Conservation (phyloP, 1,140 invertebrate species). For the Cephus cinctus region DNA sequence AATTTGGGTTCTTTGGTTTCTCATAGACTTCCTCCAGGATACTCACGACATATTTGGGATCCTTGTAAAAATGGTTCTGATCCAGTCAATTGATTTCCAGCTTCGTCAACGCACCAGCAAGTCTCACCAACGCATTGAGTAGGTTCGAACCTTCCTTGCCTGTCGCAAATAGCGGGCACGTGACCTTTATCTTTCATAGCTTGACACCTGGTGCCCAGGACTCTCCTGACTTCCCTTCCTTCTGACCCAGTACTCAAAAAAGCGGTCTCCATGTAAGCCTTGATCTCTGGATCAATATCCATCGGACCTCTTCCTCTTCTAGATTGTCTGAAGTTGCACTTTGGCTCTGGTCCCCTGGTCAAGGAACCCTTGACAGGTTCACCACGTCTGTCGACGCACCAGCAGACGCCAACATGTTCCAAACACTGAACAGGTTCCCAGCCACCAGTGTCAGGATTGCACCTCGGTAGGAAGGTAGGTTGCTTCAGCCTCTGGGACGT, state of each 20-base stretch:
- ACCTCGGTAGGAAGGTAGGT: slow-evolving; percentile 68
- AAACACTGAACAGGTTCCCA: slow-evolving; percentile 83
- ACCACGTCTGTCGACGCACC: slow-evolving; percentile 80
- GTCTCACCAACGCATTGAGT: slow-evolving; percentile 71
- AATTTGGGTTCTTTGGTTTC: background rate
- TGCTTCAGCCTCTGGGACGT: slow-evolving; percentile 68
- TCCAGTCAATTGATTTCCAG: slow-evolving; percentile 72
- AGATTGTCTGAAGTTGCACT: slow-evolving; percentile 75
- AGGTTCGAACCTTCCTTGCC: slow-evolving; percentile 68
- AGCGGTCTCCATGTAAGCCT: slow-evolving; percentile 39
- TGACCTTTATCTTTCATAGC: slow-evolving; percentile 59
- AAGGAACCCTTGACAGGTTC: slow-evolving; percentile 77
- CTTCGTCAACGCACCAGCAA: slow-evolving; percentile 87
- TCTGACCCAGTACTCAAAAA: slow-evolving; percentile 24
- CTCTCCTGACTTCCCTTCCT: slow-evolving; percentile 29
- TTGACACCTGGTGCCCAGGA: slow-evolving; percentile 61
- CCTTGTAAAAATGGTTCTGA: slow-evolving; percentile 66
- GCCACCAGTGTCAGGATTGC: slow-evolving; percentile 67
- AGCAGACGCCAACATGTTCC: slow-evolving; percentile 77
- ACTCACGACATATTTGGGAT: slow-evolving; percentile 62
- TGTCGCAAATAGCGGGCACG: slow-evolving; percentile 64
- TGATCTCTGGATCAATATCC: slow-evolving; percentile 43
- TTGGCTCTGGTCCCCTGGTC: slow-evolving; percentile 67
- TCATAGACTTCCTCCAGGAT: slow-evolving; percentile 3
- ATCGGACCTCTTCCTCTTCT: slow-evolving; percentile 52